A percentile compares a stretch with the other conserved stretches of the same genome.
Evolutionary conservation across 2,797 vertebrate species (phyloP).

Genomic region (Novumbra hubbsi): DNA sequence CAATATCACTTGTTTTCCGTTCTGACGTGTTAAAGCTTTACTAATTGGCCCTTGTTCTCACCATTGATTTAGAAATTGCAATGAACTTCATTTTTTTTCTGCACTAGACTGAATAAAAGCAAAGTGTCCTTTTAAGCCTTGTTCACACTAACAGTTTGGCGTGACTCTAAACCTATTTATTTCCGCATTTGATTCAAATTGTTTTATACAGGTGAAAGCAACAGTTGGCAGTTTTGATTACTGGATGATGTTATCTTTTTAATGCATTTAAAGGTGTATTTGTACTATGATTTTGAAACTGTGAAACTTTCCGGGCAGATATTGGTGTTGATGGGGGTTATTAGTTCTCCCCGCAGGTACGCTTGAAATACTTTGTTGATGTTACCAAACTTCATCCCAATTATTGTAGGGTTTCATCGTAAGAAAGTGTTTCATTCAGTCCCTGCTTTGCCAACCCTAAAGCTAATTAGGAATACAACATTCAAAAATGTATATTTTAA

Average conservation of each 20-base stretch:
- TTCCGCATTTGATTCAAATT: no score
- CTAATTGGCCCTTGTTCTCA: constrained; percentile 19
- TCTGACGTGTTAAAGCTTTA: constrained; percentile 27
- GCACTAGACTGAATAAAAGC: neutral
- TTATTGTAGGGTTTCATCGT: neutral
- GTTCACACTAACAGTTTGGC: no score
- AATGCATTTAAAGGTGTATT: no score
- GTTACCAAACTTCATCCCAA: neutral
- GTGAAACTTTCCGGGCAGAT: no score
- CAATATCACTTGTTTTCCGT: constrained; percentile 35
- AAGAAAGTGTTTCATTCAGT: neutral
- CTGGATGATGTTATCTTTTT: no score
- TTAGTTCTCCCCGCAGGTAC: no score
- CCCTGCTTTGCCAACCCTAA: constrained; percentile 1
- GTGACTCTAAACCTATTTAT: no score
- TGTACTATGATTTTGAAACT: no score
- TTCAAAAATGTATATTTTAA: neutral
- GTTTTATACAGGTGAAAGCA: no score
- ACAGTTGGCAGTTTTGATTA: no score
- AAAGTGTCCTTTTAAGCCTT: neutral
- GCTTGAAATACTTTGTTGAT: neutral
- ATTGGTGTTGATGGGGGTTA: constrained; percentile 1
- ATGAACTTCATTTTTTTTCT: neutral
- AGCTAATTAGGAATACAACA: constrained; percentile 6
- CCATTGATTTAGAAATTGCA: constrained; percentile 22